A percentile compares a stretch with the other conserved stretches of the same genome.
phyloP scores from a whole-genome alignment of 1,140 invertebrate species.

The Dendroctonus valens region DNA sequence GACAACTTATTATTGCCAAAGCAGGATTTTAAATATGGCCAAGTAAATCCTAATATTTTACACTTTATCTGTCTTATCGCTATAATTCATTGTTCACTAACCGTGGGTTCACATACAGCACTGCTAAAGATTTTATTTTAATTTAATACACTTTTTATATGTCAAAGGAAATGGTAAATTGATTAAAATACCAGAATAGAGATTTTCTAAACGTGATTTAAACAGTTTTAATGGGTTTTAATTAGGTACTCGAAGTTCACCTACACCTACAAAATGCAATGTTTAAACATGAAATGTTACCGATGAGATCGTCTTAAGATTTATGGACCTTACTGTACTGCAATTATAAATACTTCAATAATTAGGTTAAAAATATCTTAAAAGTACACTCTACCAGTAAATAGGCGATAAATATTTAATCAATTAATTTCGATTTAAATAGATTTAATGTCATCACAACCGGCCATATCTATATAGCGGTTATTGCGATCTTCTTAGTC shows the following conservation, averaged over 20 bases:
- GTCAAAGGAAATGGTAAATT: no score
- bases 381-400: constrained; percentile 13
- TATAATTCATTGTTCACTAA: no score
- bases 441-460: constrained; percentile 25
- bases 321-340: constrained; percentile 23
- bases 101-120: no score
- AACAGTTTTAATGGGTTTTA: background rate
- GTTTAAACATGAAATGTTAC: no score
- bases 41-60: constrained; percentile 9
- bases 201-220: background rate
- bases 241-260: constrained; percentile 8
- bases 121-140: no score
- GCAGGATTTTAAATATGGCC: constrained; percentile 31
- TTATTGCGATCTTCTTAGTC: constrained; percentile 48
- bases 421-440: constrained; percentile 17
- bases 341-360: constrained; percentile 15
- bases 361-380: constrained; percentile 8
- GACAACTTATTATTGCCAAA: constrained; percentile 1
- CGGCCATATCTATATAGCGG: background rate
- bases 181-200: no score
- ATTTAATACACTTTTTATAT: no score
- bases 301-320: constrained; percentile 22
- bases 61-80: background rate
- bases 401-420: constrained; percentile 24
- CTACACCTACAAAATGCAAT: constrained; percentile 2